Evolutionary conservation across 1,140 invertebrate species (phyloP), one percentile per base, ranked within the genome.

Genomic region (Chrysopa pallens): DNA sequence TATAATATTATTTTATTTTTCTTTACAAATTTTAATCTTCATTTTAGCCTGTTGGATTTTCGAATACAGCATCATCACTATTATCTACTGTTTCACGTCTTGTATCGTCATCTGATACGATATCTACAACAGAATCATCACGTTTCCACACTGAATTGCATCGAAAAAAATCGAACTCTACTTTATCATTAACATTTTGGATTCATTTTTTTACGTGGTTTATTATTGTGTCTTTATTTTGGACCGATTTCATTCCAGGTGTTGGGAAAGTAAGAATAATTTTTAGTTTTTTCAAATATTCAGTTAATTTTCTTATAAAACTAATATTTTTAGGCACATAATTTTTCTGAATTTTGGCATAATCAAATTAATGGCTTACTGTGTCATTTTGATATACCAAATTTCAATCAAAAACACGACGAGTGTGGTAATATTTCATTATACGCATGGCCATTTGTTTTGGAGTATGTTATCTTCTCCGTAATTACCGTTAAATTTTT

Each of bases 361-460:
- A 49, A 48, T 14, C 55, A 52, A 9, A 38, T 45, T 8, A 47
- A 47, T 36, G 55, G 58, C 15, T 44, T 61, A n/a, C 36, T 39
- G 1, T 62, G 59, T 43, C 57, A 58, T 43, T 53, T 61, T 49
- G 40, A 40, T 17, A 13, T 43, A 14, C 51, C 50, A 9, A 33
- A 45, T 9, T 38, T 46, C 2, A 37, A 39, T 6, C 42, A 13
- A 42, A 48, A 8, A 38, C 38, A 14, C 13, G 41, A 42, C 37
- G 40, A 49, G 17, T 70, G 68, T 47, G 53, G 55, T 8, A 58
- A 62, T 44, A 50, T 68, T 3, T 56, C 62, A 3, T 43, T 57
- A n/a, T 66, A 67, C 36, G 63, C 61, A 9, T 70, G 69, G 67
- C 52, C 58, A 6, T 69, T 72, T 44, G 50, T 70, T 11, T 23